Percentiles rank a stretch among this genome's conserved stretches.
These are phyloP conservation scores for Mimumesa dahlbomi DNA, from an alignment of 2,888 invertebrate genomes.

Conservation along the genomic window DNA sequence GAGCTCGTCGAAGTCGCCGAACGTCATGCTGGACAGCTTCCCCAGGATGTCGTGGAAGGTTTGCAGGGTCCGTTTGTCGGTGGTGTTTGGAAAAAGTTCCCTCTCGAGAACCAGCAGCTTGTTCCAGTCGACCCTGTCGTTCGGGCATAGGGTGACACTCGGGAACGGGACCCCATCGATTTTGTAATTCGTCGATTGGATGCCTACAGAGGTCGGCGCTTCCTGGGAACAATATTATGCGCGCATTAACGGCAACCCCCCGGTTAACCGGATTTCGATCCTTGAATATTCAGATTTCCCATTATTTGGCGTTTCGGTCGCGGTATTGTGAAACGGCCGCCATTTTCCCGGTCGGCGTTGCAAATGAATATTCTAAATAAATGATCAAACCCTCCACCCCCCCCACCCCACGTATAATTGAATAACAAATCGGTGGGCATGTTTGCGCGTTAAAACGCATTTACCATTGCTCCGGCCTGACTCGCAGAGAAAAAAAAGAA, in stretches of 20 bases:
- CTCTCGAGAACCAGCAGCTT: conserved; percentile 52
- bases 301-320: conserved; percentile 6
- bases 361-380: conserved; percentile 44
- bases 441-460: conserved; percentile 8
- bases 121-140: conserved; percentile 69
- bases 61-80: conserved; percentile 32
- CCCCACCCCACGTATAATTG: conserved; percentile 28
- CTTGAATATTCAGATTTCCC: conserved; percentile 30
- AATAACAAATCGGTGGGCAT: conserved; percentile 32
- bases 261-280: conserved; percentile 1
- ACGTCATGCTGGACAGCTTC: conserved; percentile 64
- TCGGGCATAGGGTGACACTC: conserved; percentile 71
- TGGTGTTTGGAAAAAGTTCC: conserved; percentile 43
- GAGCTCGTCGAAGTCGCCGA: conserved; percentile 71
- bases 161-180: conserved; percentile 70
- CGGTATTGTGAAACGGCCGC: background rate
- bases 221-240: conserved; percentile 44
- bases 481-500: too few relatives aligned
- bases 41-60: conserved; percentile 50
- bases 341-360: background rate
- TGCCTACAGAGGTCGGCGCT: conserved; percentile 68
- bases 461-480: too few relatives aligned
- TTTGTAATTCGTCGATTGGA: conserved; percentile 68
- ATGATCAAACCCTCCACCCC: conserved; percentile 9
- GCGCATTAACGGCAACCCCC: conserved; percentile 7